phyloP scores from a whole-genome alignment of 2,888 invertebrate genomes.

The Drosophila ustulata region DNA sequence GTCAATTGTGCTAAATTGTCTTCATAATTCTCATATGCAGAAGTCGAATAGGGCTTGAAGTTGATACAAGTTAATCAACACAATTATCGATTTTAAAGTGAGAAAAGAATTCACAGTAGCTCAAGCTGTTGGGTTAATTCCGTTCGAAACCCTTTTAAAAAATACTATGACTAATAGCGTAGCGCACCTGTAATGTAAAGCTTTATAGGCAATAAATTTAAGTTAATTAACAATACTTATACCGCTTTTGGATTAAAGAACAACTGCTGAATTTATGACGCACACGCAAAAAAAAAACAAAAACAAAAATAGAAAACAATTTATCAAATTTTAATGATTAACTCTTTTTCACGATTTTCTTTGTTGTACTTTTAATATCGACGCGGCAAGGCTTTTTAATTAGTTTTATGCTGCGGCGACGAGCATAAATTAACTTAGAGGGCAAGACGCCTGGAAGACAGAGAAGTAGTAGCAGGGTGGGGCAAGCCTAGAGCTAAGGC shows the following conservation, averaged over 20 bases:
- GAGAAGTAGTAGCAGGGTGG: background rate
- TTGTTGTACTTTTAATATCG: slow-evolving; percentile 27
- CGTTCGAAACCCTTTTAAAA: background rate
- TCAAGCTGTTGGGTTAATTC: background rate
- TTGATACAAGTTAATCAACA: too few species aligned
- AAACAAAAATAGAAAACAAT: slow-evolving; percentile 28
- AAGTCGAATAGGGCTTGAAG: background rate
- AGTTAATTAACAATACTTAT: slow-evolving; percentile 28
- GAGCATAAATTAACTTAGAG: slow-evolving; percentile 63
- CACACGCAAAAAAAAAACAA: slow-evolving; percentile 8
- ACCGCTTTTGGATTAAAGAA: slow-evolving; percentile 12
- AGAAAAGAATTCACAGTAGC: background rate
- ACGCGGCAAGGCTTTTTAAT: slow-evolving; percentile 64
- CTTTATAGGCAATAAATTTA: slow-evolving; percentile 43
- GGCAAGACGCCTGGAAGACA: slow-evolving; percentile 8
- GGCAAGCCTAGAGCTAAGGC: slow-evolving; percentile 12
- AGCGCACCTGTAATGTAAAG: slow-evolving; percentile 9
- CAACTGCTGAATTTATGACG: slow-evolving; percentile 29
- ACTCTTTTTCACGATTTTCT: slow-evolving; percentile 17
- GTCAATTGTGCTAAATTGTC: slow-evolving; percentile 22
- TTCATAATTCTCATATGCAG: slow-evolving; percentile 11
- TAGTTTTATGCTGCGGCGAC: slow-evolving; percentile 64
- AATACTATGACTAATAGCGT: slow-evolving; percentile 25
- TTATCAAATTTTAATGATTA: slow-evolving; percentile 53
- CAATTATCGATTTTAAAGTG: background rate